These are phyloP conservation scores for Gavialis gangeticus DNA, from an alignment of 2,113 vertebrate genomes.

Conservation along the genomic window DNA sequence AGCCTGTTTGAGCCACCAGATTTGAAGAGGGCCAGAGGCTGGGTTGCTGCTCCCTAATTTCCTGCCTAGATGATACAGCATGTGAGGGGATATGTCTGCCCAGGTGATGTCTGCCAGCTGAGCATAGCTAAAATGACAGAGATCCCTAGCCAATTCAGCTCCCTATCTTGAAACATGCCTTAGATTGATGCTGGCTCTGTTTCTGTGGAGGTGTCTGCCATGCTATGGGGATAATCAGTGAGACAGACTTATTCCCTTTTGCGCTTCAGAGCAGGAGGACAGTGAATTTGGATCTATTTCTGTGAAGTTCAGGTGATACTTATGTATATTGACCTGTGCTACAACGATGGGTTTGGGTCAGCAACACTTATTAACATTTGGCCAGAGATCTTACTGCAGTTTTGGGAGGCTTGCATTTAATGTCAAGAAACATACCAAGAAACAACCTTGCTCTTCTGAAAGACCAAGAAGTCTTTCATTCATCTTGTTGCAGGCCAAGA, in stretches of 20 bases:
- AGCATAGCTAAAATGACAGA: background rate
- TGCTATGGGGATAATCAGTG: background rate
- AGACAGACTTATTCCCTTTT: background rate
- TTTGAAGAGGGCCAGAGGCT: background rate
- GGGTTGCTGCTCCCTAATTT: background rate
- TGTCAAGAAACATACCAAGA: background rate
- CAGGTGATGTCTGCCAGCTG: background rate
- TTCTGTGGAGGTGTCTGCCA: background rate
- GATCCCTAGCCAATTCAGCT: background rate
- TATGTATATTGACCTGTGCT: background rate
- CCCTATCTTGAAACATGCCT: background rate
- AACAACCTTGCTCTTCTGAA: background rate
- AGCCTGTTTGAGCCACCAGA: background rate
- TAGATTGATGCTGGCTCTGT: background rate
- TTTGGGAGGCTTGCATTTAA: background rate
- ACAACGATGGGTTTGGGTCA: background rate
- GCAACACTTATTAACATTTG: background rate
- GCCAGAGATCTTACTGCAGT: background rate
- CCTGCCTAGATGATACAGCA: background rate
- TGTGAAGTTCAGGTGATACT: background rate
- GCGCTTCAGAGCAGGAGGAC: background rate
- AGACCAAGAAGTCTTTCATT: background rate
- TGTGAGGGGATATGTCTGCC: background rate
- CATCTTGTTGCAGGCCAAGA: rapidly evolving
- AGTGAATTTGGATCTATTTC: rapidly evolving